A percentile compares a stretch with the other conserved stretches of the same genome.
Evolutionary conservation across 2,888 invertebrate species (phyloP).

Genomic region (Endomychus coccineus): DNA sequence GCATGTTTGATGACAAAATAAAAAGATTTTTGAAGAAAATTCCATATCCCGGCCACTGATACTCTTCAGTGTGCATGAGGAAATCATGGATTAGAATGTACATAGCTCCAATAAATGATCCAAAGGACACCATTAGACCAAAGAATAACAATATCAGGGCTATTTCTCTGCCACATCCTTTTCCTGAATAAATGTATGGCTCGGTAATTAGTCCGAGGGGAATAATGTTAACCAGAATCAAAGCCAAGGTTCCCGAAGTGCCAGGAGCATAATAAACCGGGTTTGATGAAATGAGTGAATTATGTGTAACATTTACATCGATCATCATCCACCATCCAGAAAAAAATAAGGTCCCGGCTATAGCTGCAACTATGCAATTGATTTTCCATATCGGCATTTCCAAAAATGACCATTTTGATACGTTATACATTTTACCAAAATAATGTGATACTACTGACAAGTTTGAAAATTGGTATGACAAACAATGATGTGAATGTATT

Average conservation of each 20-base stretch:
- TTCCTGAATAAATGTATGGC: background rate
- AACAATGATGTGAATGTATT: too few species aligned
- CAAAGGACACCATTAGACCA: conserved; percentile 30
- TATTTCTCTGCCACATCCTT: conserved; percentile 9
- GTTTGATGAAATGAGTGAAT: too few species aligned
- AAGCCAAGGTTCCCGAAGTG: background rate
- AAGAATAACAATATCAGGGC: conserved; percentile 26
- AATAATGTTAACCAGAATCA: background rate
- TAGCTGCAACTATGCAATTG: background rate
- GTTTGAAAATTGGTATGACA: too few species aligned
- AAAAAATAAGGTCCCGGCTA: background rate
- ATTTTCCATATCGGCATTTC: too few species aligned
- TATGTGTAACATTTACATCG: too few species aligned
- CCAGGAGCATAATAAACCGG: background rate
- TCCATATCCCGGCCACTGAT: conserved; percentile 31
- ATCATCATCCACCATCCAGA: conserved; percentile 1
- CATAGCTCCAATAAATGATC: conserved; percentile 28
- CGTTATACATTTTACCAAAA: too few species aligned
- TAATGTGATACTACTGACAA: too few species aligned
- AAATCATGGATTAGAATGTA: conserved; percentile 32
- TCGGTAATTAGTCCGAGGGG: background rate
- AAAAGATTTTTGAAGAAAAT: conserved; percentile 30
- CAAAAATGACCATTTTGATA: too few species aligned
- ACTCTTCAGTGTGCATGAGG: conserved; percentile 19
- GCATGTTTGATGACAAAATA: conserved; percentile 27